Evolutionary conservation across 2,797 vertebrate genomes (phyloP).

Genomic region (Enteromius afrohamiltoni): DNA sequence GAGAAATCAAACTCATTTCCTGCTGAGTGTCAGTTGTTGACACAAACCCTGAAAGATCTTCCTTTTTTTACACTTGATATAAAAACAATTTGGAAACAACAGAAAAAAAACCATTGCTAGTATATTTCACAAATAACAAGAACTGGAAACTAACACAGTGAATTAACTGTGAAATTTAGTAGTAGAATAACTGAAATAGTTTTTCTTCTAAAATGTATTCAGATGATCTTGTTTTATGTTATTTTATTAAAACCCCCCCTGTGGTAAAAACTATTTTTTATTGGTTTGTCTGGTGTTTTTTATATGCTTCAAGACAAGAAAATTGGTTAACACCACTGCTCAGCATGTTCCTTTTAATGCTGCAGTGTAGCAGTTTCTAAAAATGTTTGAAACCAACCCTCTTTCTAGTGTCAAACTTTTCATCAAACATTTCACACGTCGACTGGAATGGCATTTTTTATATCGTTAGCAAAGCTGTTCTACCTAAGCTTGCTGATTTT

Average conservation of each 20-base stretch:
- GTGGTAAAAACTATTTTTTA: neutral
- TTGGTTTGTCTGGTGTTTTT: neutral
- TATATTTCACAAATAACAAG: neutral
- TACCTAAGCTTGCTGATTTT: neutral
- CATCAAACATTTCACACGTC: neutral
- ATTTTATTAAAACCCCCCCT: neutral
- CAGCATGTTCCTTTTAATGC: neutral
- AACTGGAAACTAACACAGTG: neutral
- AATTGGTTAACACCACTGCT: neutral
- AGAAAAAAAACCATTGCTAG: neutral
- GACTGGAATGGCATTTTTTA: neutral
- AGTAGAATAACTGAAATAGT: neutral
- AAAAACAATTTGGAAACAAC: neutral
- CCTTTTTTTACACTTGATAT: neutral
- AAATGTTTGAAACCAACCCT: neutral
- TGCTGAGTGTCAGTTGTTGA: slow-evolving; percentile 47
- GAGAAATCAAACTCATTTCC: slow-evolving; percentile 52
- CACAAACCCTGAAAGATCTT: slow-evolving; percentile 7
- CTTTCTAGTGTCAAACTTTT: neutral
- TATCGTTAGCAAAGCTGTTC: neutral
- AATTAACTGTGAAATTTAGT: neutral
- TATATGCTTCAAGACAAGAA: neutral
- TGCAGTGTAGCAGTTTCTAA: neutral
- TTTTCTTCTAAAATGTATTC: neutral
- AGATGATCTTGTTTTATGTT: neutral